Evolutionary conservation across 2,113 vertebrate species (phyloP).

Genomic region (Platycercus adscitus): DNA sequence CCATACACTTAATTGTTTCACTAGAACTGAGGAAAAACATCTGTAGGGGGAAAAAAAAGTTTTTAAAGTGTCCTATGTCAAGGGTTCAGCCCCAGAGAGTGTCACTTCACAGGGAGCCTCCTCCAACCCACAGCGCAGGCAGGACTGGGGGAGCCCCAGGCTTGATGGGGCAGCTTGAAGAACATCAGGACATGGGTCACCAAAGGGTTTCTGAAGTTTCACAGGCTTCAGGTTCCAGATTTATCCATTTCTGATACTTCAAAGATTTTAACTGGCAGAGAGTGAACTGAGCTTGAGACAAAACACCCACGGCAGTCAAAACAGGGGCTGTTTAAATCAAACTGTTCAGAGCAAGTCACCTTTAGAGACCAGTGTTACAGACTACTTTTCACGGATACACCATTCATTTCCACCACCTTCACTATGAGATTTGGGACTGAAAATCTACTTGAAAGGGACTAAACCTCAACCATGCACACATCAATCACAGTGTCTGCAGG

Average conservation of each 20-base stretch:
- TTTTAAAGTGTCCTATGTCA: background rate
- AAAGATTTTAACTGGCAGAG: background rate
- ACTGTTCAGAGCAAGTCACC: background rate
- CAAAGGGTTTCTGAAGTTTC: background rate
- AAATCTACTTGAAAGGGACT: background rate
- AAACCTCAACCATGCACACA: background rate
- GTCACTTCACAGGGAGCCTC: background rate
- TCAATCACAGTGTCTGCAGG: fast-evolving
- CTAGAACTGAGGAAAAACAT: background rate
- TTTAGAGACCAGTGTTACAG: background rate
- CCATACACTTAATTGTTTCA: background rate
- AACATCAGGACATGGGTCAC: background rate
- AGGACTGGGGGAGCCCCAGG: background rate
- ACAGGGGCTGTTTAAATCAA: background rate
- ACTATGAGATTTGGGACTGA: background rate
- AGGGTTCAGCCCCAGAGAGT: background rate
- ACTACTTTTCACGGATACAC: background rate
- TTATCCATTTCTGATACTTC: background rate
- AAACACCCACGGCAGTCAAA: background rate
- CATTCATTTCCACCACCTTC: background rate
- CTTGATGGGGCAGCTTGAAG: background rate
- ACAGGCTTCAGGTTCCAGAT: background rate
- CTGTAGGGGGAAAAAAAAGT: background rate
- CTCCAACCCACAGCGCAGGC: background rate
- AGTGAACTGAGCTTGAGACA: background rate